Evolutionary conservation across 2,797 vertebrate species (phyloP), one percentile per base, ranked within the genome.

Genomic region (Dryobates pubescens): DNA sequence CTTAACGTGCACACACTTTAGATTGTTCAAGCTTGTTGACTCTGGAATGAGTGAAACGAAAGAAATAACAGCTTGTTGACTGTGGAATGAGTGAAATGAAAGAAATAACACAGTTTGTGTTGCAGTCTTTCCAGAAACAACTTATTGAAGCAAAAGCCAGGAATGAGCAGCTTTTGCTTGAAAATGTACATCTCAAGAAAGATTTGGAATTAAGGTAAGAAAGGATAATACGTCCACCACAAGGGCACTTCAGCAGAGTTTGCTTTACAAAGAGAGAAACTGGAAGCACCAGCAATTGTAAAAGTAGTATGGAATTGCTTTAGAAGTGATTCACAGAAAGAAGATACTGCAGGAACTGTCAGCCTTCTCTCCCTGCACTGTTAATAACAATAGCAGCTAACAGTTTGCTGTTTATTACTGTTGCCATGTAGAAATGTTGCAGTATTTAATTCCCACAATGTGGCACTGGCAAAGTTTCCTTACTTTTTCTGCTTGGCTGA

Each of bases 61-160:
- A 69, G 43, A 73, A 89, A n/a, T 96, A 93, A 36, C 34, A 63
- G 30, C 30, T 59, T 89, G 29, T 82, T 85, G 49, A 26, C 69
- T 76, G 8, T 57, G 30, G 54, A 90, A 67, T 16, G 18, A 71
- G 17, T 38, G 62, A 80, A 88, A 16, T 65, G 18, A 73, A 86
- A 69, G 43, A 73, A 89, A n/a, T 96, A 93, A 38, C 38, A 76
- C 92, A 65, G 47, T 90, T 34, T 97, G 0, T 72, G 22, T 96
- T 97, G 32, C 70, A 99, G 98, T 98, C 97, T 15, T 98, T 98
- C 89, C 98, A 98, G 96, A 98, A 98, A 57, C 98, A 98, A 91
- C 98, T 98, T 32, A 90, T 45, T 79, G 98, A 98, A 76, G 97
- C 97, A 65, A 97, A 96, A 86, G 75, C 73, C 88, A 98, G 97